Evolutionary conservation across 2,888 invertebrate genomes (phyloP).

Genomic region (Drosophila helvetica): DNA sequence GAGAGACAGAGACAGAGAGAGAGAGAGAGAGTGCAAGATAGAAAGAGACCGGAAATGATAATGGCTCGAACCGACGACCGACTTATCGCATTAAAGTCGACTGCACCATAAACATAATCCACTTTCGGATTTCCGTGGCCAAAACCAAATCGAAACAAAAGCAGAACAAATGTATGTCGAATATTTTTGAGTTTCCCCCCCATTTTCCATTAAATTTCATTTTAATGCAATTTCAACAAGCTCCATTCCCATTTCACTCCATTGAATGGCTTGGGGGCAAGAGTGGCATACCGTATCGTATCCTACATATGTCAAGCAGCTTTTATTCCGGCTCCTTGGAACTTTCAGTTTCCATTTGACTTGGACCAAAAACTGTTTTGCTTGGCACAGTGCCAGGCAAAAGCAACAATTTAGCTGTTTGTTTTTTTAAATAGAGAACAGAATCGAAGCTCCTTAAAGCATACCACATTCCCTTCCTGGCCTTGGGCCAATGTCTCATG

Average conservation of each 20-base stretch:
- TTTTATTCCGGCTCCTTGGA: slow-evolving; percentile 7
- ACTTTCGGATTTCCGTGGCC: slow-evolving; percentile 32
- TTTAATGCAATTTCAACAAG: slow-evolving; percentile 33
- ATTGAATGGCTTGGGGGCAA: not conserved
- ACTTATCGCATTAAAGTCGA: slow-evolving; percentile 35
- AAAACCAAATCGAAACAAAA: slow-evolving; percentile 25
- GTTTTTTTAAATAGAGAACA: not conserved
- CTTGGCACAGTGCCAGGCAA: slow-evolving; percentile 20
- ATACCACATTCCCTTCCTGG: not conserved
- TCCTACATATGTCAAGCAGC: slow-evolving; percentile 27
- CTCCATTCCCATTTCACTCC: not conserved
- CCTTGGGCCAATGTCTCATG: not conserved
- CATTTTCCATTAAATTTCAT: slow-evolving; percentile 35
- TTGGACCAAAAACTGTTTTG: slow-evolving; percentile 8
- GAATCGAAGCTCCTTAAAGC: not conserved
- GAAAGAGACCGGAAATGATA: slow-evolving; percentile 55
- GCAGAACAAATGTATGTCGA: slow-evolving; percentile 16
- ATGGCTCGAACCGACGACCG: slow-evolving; percentile 28
- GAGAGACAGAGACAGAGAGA: not conserved
- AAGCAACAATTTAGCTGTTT: not conserved
- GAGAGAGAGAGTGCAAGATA: not conserved
- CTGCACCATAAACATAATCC: slow-evolving; percentile 44
- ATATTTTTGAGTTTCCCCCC: slow-evolving; percentile 10
- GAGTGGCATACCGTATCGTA: slow-evolving; percentile 4
- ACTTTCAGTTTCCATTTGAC: slow-evolving; percentile 18